A percentile compares a stretch with the other conserved stretches of the same genome.
Conservation (phyloP, 2,113 vertebrate species). For the Scalopus aquaticus region DNA sequence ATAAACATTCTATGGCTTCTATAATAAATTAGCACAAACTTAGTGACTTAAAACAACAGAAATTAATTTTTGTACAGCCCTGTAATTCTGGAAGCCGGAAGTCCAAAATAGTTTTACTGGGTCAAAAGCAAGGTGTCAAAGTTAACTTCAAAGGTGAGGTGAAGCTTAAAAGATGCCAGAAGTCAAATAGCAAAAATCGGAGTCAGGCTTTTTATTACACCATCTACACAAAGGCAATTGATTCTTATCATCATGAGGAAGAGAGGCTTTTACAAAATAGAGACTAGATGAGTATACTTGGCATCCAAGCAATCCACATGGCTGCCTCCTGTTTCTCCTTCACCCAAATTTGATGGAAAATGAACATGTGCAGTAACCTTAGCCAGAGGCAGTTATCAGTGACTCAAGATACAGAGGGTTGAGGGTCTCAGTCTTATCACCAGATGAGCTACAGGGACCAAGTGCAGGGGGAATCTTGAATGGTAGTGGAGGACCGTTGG, state of each 20-base stretch:
- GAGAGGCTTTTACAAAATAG: background rate
- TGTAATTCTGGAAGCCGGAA: background rate
- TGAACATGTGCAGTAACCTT: background rate
- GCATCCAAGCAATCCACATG: background rate
- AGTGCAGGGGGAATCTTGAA: background rate
- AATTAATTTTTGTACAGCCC: too few relatives aligned
- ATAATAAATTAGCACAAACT: too few relatives aligned
- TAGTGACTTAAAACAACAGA: too few relatives aligned
- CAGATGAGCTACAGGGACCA: background rate
- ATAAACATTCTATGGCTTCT: background rate
- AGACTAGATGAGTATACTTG: background rate
- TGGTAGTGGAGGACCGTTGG: background rate
- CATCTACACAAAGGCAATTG: background rate
- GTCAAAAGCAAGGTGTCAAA: background rate
- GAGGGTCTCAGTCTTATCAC: background rate
- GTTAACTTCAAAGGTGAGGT: background rate
- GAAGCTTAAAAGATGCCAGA: background rate
- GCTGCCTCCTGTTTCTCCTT: background rate
- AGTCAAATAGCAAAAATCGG: background rate
- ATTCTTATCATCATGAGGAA: background rate
- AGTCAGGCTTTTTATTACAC: background rate
- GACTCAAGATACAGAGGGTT: background rate
- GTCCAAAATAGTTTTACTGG: background rate
- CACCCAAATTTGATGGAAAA: background rate
- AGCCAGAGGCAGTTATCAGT: background rate